Evolutionary conservation across 2,113 vertebrate genomes (phyloP), one percentile per base, ranked within the genome.

Genomic region (Mungos mungo): DNA sequence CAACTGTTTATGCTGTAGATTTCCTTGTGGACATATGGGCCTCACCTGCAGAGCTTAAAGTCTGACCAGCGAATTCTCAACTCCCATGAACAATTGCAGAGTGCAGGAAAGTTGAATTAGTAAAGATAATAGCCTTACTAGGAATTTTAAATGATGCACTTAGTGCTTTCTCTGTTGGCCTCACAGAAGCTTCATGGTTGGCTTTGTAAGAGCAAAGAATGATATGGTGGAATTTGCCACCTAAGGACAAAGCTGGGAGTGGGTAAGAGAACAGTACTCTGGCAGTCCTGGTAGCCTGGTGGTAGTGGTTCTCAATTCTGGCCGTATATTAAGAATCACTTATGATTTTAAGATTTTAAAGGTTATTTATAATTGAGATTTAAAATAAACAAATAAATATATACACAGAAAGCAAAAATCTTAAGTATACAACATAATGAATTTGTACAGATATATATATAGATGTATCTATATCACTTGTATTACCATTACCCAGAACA

Each of bases 101-200:
- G 47, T 72, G 4, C 45, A 90, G 38, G 83, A 80, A 81, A 91
- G 63, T 52, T 79, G 79, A 97, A 97, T 92, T 79, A 92, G 57
- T 97, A 68, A 95, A 95, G 57, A 65, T 52, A 88, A 82, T 25
- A 82, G 38, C 60, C 45, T 94, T 86, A 52, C 54, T 80, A 60
- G 60, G 83, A 88, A 89, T 95, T 97, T 92, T 72, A 72, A 95
- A 79, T 96, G 50, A 85, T 60, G 35, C 33, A 57, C 50, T 95
- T 95, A 87, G 60, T 89, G 25, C 74, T 92, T 79, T 94, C 74
- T 95, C 21, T 21, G 18, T 93, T 86, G 72, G 50, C 41, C 66
- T 95, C 63, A 89, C 60, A 29, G 45, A 85, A 81, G 63, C 81
- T 47, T n/a, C 52, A 14, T 33, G 33, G 35, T 33, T 19, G 45